Evolutionary conservation across 2,888 invertebrate genomes (phyloP).

Genomic region (Dynastes maya): DNA sequence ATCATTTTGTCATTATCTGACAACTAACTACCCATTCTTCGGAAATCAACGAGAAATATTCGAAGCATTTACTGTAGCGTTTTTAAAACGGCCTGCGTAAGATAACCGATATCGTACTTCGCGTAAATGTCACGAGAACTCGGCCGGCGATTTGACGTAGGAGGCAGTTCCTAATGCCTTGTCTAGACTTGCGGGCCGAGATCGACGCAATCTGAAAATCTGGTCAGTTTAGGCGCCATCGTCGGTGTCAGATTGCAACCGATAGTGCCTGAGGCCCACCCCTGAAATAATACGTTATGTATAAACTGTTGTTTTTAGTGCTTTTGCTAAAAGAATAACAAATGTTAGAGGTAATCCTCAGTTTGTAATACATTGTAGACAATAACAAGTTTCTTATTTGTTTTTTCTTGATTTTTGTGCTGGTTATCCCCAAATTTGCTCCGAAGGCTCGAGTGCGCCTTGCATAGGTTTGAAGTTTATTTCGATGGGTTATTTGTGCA

Average conservation of each 20-base stretch:
- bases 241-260: constrained; percentile 56
- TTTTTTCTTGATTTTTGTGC: no score
- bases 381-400: no score
- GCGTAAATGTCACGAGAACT: constrained; percentile 50
- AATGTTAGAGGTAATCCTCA: no score
- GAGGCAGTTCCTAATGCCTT: constrained; percentile 52
- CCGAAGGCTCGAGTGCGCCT: no score
- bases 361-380: no score
- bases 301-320: no score
- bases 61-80: constrained; percentile 16
- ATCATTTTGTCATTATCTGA: constrained; percentile 9
- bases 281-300: not conserved
- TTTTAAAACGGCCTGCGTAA: constrained; percentile 35
- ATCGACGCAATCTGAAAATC: constrained; percentile 59
- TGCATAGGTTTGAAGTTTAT: no score
- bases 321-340: no score
- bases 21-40: constrained; percentile 14
- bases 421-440: no score
- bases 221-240: constrained; percentile 60
- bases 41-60: constrained; percentile 12
- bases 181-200: constrained; percentile 62
- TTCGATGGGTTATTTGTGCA: no score
- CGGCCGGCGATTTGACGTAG: constrained; percentile 47
- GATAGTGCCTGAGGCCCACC: constrained; percentile 53
- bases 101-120: constrained; percentile 49